Evolutionary conservation across 1,140 invertebrate species (phyloP).

Genomic region (Drosophila sulfurigaster): DNA sequence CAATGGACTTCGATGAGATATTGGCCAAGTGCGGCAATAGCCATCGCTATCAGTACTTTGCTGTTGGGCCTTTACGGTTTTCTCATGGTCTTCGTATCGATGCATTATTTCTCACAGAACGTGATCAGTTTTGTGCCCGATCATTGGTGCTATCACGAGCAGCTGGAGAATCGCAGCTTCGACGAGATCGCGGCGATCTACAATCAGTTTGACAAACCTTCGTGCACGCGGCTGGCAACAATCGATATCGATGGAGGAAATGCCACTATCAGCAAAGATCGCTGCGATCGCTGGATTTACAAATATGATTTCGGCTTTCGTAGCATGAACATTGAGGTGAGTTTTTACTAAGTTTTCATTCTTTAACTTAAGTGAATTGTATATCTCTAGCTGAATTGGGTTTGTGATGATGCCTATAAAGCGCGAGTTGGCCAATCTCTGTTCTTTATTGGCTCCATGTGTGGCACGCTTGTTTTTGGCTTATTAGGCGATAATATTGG

Average conservation of each 20-base stretch:
- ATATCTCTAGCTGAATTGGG: slow-evolving; percentile 86
- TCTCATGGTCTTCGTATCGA: slow-evolving; percentile 83
- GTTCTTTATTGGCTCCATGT: slow-evolving; percentile 87
- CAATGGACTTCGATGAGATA: slow-evolving; percentile 87
- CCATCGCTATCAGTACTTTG: slow-evolving; percentile 87
- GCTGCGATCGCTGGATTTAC: slow-evolving; percentile 85
- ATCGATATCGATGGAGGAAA: slow-evolving; percentile 39
- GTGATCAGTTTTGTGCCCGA: slow-evolving; percentile 86
- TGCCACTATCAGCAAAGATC: slow-evolving; percentile 53
- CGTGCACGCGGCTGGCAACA: slow-evolving; percentile 58
- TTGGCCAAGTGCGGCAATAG: slow-evolving; percentile 87
- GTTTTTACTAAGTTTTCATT: neutral
- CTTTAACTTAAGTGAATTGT: neutral
- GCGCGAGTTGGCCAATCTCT: slow-evolving; percentile 86
- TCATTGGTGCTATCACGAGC: slow-evolving; percentile 84
- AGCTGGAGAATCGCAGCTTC: slow-evolving; percentile 64
- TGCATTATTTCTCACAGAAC: slow-evolving; percentile 87
- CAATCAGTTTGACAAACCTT: slow-evolving; percentile 51
- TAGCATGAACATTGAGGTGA: slow-evolving; percentile 87
- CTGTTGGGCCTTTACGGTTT: slow-evolving; percentile 84
- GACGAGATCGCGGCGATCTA: slow-evolving; percentile 63
- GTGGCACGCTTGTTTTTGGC: slow-evolving; percentile 87
- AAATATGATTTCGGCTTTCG: slow-evolving; percentile 85
- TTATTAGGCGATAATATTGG: slow-evolving; percentile 86
- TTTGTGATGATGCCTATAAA: slow-evolving; percentile 86